Evolutionary conservation across 2,113 vertebrate genomes (phyloP).

Genomic region (Phalacrocorax brasilianus): DNA sequence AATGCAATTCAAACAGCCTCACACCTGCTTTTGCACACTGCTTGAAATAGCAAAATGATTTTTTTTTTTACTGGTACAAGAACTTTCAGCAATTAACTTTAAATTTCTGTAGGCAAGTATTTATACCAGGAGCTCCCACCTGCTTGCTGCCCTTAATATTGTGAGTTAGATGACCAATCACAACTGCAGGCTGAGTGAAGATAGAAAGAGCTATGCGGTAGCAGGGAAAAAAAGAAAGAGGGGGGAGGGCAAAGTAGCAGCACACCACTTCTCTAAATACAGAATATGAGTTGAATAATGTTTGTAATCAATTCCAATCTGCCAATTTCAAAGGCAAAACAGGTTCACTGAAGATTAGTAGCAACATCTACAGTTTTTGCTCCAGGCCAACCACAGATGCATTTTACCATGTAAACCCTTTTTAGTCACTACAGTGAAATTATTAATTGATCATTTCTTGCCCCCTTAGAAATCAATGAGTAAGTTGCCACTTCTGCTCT

Average conservation of each 20-base stretch:
- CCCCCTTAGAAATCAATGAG: not conserved
- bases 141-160: not conserved
- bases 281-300: not conserved
- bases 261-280: not conserved
- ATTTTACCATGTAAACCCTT: not conserved
- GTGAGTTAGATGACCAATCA: not conserved
- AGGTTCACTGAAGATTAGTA: not conserved
- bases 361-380: not conserved
- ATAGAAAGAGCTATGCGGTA: not conserved
- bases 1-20: not conserved
- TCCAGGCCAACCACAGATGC: not conserved
- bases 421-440: not conserved
- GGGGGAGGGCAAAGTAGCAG: not conserved
- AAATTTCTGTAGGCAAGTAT: not conserved
- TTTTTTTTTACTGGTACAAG: not conserved
- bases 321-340: not conserved
- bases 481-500: not conserved
- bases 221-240: rapidly evolving
- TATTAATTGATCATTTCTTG: not conserved
- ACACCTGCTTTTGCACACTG: not conserved
- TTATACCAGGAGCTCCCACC: not conserved
- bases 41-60: not conserved
- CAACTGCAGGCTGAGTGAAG: not conserved
- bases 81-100: not conserved
- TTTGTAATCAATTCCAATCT: not conserved